Evolutionary conservation across 2,888 invertebrate species (phyloP), one percentile per base, ranked within the genome.

Genomic region (Didymodactylos carnosus): DNA sequence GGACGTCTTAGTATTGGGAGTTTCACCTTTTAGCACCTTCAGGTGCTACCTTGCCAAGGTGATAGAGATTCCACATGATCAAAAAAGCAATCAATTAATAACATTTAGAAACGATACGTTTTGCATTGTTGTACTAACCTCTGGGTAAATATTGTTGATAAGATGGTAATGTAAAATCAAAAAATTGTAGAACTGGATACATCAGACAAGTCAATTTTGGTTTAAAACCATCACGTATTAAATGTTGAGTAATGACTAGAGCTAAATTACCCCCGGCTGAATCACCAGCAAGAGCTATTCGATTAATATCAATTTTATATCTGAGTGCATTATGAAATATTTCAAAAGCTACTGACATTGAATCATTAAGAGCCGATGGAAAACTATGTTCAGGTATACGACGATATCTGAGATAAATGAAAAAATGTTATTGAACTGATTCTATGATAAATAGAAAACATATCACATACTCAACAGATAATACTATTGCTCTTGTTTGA

Each of bases 251-350:
- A n/a, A 72, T 39, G 13, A 69, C 62, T n/a, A 43, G 41, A 27
- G 72, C 72, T 27, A 72, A 69, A 69, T 72, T 72, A 39, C 72
- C 72, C 1, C 72, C 72, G 16, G 72, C 72, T 39, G 72, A 72
- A 35, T 72, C 72, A 11, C 72, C 72, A 62, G 69, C 69, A 35
- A 72, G n/a, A 35, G 69, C 39, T 23, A 72, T 27, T 19, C 46
- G 41, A 14, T 72, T 35, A 13, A 72, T 46, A 23, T 72, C 72
- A 10, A 72, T 69, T 62, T 29, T 35, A 43, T 72, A 72, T 29
- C 43, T 72, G 11, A 39, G 23, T 35, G 53, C 46, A 40, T 72
- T 72, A 39, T 72, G 53, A 19, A 72, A 40, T 27, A 72, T 35
- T 46, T 62, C 53, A n/a, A 40, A 46, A 27, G 72, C 69, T n/a